Conservation (phyloP, 2,888 invertebrate species). For the Eutolmus rufibarbis region DNA sequence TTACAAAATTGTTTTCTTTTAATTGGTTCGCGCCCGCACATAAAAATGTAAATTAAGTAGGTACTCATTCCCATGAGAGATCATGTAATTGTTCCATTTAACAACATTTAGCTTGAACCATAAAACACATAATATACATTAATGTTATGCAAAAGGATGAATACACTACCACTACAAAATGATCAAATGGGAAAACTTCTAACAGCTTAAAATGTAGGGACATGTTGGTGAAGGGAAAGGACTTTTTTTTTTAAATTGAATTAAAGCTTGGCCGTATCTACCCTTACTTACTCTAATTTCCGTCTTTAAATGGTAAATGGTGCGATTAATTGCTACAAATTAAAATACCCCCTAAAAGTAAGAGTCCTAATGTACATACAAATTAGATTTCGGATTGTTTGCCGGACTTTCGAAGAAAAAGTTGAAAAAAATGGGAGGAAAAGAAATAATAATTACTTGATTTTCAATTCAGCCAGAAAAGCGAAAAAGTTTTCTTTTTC, state of each 20-base stretch:
- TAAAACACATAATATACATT: background rate
- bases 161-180: background rate
- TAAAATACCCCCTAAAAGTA: background rate
- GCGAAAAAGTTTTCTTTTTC: background rate
- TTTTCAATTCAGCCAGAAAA: slow-evolving; percentile 11
- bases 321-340: slow-evolving; percentile 19
- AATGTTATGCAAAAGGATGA: background rate
- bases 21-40: background rate
- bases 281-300: slow-evolving; percentile 19
- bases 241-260: background rate
- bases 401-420: background rate
- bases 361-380: slow-evolving; percentile 21
- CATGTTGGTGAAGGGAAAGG: background rate
- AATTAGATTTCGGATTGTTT: slow-evolving; percentile 5
- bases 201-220: background rate
- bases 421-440: background rate
- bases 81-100: background rate
- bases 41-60: background rate
- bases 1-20: background rate
- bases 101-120: background rate
- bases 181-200: background rate
- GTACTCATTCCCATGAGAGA: background rate
- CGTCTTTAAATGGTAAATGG: slow-evolving; percentile 4
- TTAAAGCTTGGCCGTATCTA: background rate
- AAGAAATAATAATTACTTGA: slow-evolving; percentile 25